These are phyloP conservation scores for Dasyurus viverrinus DNA, from an alignment of 2,113 vertebrate species.

Conservation along the genomic window DNA sequence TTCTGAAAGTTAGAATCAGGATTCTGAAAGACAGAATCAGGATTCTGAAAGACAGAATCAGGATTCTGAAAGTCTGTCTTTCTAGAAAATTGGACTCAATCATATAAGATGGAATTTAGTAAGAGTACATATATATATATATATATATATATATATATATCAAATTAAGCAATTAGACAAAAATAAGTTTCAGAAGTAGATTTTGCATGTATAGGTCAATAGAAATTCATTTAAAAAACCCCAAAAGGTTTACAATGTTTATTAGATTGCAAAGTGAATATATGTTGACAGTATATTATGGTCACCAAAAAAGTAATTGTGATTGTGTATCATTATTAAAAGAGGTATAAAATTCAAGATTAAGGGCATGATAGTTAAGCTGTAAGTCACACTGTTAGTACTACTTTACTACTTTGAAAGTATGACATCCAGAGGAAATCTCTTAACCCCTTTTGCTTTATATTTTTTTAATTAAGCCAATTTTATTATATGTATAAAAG, in stretches of 20 bases:
- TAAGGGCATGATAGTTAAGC: background rate
- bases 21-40: background rate
- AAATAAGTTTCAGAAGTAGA: too few relatives aligned
- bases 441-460: background rate
- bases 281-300: rapidly evolving
- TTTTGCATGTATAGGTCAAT: too few relatives aligned
- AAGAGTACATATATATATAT: too few relatives aligned
- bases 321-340: background rate
- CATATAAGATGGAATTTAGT: background rate
- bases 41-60: background rate
- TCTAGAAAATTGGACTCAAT: background rate
- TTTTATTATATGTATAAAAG: background rate
- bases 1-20: background rate
- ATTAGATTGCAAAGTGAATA: background rate
- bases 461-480: background rate
- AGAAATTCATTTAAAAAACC: background rate
- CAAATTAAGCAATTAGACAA: too few relatives aligned
- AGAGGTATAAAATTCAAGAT: background rate
- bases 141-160: too few relatives aligned
- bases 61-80: too few relatives aligned
- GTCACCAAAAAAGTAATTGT: background rate
- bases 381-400: background rate
- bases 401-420: background rate
- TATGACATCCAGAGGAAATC: background rate
- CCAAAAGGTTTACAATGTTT: background rate